Evolutionary conservation across 2,113 vertebrate species (phyloP), one percentile per base, ranked within the genome.

Genomic region (Fulmarus glacialis): DNA sequence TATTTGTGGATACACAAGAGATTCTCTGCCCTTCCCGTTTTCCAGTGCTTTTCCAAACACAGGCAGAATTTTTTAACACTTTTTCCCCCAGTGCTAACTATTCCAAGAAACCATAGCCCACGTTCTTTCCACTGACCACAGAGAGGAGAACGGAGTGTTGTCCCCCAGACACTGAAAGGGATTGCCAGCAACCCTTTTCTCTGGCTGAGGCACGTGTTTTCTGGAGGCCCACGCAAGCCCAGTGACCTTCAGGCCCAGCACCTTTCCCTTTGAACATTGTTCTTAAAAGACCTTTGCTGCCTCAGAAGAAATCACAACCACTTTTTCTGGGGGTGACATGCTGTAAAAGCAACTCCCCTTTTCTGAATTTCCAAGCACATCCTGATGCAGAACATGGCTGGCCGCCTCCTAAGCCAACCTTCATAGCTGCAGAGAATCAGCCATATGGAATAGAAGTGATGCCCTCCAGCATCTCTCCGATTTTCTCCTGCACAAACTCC

Each of bases 21-120:
- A 92, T 83, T 90, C 59, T 74, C 72, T 24, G 71, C 63, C 92
- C 67, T 97, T 89, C 91, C 62, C 8, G 8, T 78, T 83, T 27
- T 56, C 79, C 0, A 0, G 45, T 80, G 74, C 85, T 50, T 96
- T 88, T 83, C 71, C 83, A 93, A 92, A 87, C 68, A 34, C 50
- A 68, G 71, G 67, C 67, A 63, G 59, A 82, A 7, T 22, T 83
- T 81, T 48, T 50, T 42, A 88, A 85, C 18, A 4, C 55, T 36
- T 86, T 59, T 72, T 15, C 74, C 9, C 67, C 68, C 66, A 34
- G 38, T 50, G 59, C 67, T 78, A 74, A 34, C n/a, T 77, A 59
- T 90, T 93, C n/a, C 63, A 90, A 90, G 80, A 92, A 95, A 62
- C 29, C 64, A 82, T 30, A 67, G 72, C 29, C 64, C 30, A 2